phyloP scores from a whole-genome alignment of 2,888 invertebrate species.

The Chrysotoxum bicinctum region DNA sequence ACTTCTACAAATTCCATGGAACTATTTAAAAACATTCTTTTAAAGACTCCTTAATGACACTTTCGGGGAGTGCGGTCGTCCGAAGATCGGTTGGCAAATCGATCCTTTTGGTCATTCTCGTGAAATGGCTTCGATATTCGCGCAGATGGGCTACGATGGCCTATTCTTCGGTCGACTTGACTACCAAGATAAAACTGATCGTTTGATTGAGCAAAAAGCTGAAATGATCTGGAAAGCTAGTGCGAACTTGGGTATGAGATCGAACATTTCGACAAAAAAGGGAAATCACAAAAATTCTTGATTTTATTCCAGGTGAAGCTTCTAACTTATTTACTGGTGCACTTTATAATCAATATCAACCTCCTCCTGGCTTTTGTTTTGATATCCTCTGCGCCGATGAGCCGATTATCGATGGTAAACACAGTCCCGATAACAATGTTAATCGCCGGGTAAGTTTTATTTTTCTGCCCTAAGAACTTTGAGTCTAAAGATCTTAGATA shows the following conservation, averaged over 20 bases:
- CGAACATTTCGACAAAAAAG: background rate
- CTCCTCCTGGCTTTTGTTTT: slow-evolving; percentile 96
- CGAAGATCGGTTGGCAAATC: slow-evolving; percentile 92
- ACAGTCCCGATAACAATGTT: slow-evolving; percentile 92
- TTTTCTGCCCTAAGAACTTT: too few relatives aligned
- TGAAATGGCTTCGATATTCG: slow-evolving; percentile 91
- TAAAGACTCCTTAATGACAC: slow-evolving; percentile 86
- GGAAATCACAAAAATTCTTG: background rate
- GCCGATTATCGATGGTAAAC: slow-evolving; percentile 92
- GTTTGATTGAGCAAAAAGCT: slow-evolving; percentile 85
- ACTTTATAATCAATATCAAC: slow-evolving; percentile 90
- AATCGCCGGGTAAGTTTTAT: slow-evolving; percentile 86
- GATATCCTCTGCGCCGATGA: slow-evolving; percentile 92
- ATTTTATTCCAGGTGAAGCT: slow-evolving; percentile 82
- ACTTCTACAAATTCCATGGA: background rate
- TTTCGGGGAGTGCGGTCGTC: slow-evolving; percentile 88
- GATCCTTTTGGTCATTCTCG: slow-evolving; percentile 94
- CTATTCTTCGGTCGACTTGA: slow-evolving; percentile 93
- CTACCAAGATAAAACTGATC: slow-evolving; percentile 88
- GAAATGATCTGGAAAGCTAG: slow-evolving; percentile 94
- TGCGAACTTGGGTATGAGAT: slow-evolving; percentile 85
- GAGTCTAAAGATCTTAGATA: slow-evolving; percentile 17
- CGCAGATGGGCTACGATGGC: slow-evolving; percentile 94
- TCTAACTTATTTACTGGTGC: slow-evolving; percentile 92
- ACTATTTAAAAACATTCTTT: background rate